Evolutionary conservation across 2,888 invertebrate genomes (phyloP), one percentile per base, ranked within the genome.

Genomic region (Drosophila nigricruria): DNA sequence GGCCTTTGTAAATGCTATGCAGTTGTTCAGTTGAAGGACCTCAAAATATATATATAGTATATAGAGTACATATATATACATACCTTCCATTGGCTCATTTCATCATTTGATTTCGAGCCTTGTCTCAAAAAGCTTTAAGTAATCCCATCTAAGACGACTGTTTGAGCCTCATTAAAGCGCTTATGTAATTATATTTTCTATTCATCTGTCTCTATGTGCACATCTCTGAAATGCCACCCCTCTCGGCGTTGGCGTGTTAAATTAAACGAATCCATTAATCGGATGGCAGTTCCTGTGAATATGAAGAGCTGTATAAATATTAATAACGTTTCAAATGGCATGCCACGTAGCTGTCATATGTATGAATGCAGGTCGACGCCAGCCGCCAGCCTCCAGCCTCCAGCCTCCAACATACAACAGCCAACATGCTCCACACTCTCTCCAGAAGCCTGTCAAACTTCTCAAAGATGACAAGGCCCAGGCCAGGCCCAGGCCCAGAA

Each of bases 301-400:
- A 40, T 75, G 69, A 74, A 89, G 82, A 69, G 88, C 89, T 74
- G 68, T 78, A 87, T 89, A 83, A 89, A 89, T 83, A 83, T 83
- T 83, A 83, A 83, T 83, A 83, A 89, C 64, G 82, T 72, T 86
- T 84, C 88, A 83, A 72, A 77, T 83, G 82, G 66, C 77, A 40
- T 69, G 64, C 64, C 79, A 61, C 75, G 54, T 60, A 38, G 63
- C 53, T 65, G 71, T 62, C 71, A 45, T 65, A 50, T 36, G 54
- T 25, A 49, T 53, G 42, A 32, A 50, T 50, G 50, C 20, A 50
- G 18, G 32, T 30, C 47, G 47, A 49, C 45, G 20, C 10, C 32
- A 12, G 10, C 36, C 36, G 6, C n/a, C 38, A 5, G 10, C 23
- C 6, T 3, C 9, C 27, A 27, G 16, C 12, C 9, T 0, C 23